Evolutionary conservation across 2,888 invertebrate genomes (phyloP).

Genomic region (Nematopogon swammerdamellus): DNA sequence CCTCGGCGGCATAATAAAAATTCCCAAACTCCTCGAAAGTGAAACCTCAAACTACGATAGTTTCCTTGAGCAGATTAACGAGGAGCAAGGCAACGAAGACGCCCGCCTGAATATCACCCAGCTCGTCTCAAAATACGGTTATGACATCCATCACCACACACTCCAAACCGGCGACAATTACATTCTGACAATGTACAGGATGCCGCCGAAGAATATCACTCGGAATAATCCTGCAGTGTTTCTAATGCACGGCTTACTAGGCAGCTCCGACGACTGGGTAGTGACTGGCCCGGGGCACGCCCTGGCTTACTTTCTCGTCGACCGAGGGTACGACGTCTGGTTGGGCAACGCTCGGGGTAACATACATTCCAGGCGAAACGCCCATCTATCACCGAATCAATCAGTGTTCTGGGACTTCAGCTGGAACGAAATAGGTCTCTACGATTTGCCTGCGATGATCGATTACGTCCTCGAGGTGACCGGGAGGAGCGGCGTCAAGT

Average conservation of each 20-base stretch:
- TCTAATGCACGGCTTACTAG: conserved; percentile 63
- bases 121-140: conserved; percentile 30
- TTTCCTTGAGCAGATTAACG: too few relatives aligned
- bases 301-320: conserved; percentile 33
- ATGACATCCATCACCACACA: conserved; percentile 32
- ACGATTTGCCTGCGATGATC: too few relatives aligned
- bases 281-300: conserved; percentile 58
- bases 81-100: conserved; percentile 20
- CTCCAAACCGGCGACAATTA: conserved; percentile 43
- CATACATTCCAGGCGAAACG: too few relatives aligned
- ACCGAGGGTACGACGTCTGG: too few relatives aligned
- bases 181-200: conserved; percentile 36
- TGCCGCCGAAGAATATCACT: conserved; percentile 24
- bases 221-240: conserved; percentile 42
- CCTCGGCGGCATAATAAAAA: too few relatives aligned
- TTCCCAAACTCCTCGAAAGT: too few relatives aligned
- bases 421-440: too few relatives aligned
- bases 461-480: too few relatives aligned
- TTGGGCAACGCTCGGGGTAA: too few relatives aligned
- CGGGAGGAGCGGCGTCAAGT: conserved; percentile 51
- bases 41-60: too few relatives aligned
- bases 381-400: too few relatives aligned
- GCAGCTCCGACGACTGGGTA: conserved; percentile 66
- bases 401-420: too few relatives aligned
- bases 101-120: conserved; percentile 26